These are phyloP conservation scores for Cheilinus undulatus DNA, from an alignment of 2,113 vertebrate species.

Conservation along the genomic window DNA sequence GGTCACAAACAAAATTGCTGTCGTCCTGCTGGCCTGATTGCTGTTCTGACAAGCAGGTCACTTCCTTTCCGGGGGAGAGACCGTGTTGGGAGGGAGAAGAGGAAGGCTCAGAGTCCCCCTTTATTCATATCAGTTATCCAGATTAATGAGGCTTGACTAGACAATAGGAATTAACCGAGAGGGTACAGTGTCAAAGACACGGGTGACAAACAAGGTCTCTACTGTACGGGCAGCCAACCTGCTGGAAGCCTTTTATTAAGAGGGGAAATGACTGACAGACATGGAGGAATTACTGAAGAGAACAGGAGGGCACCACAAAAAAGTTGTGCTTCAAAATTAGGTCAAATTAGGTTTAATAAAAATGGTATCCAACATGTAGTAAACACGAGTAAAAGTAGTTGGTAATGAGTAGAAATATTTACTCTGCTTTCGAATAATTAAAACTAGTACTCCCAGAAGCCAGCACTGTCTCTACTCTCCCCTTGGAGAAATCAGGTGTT, in stretches of 20 bases:
- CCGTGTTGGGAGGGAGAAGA: conserved; percentile 65
- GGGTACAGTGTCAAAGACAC: conserved; percentile 65
- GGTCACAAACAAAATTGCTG: conserved; percentile 58
- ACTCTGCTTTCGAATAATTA: conserved; percentile 6
- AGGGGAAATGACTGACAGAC: conserved; percentile 32
- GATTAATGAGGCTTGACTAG: conserved; percentile 76
- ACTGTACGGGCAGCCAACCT: conserved; percentile 64
- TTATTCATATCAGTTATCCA: conserved; percentile 73
- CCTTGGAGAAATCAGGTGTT: conserved; percentile 37
- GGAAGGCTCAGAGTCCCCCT: conserved; percentile 55
- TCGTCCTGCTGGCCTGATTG: conserved; percentile 78
- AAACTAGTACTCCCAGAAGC: conserved; percentile 36
- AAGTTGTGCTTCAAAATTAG: conserved; percentile 3
- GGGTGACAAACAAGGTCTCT: conserved; percentile 70
- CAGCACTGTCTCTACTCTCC: background rate
- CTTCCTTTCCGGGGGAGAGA: conserved; percentile 82
- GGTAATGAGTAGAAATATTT: background rate
- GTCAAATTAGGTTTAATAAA: conserved; percentile 11
- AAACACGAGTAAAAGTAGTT: background rate
- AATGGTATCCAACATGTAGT: background rate
- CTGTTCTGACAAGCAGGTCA: conserved; percentile 78
- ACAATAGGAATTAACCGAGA: conserved; percentile 71
- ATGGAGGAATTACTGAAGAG: background rate
- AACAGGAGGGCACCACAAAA: background rate
- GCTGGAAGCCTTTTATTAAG: conserved; percentile 70